Conservation (phyloP, 2,797 vertebrate species). For the Tolypeutes matacus region DNA sequence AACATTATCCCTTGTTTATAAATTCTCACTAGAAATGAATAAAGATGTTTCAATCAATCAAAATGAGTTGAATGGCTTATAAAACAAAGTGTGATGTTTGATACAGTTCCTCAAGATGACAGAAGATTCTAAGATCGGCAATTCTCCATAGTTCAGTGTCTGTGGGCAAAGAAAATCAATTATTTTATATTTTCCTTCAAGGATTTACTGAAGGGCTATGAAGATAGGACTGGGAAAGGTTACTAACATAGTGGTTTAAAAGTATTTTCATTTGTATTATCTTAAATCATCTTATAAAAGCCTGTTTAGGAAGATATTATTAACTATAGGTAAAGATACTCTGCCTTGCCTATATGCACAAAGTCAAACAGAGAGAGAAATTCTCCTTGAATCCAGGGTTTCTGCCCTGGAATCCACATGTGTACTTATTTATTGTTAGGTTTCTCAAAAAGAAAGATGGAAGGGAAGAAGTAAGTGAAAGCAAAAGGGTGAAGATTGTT, state of each 20-base stretch:
- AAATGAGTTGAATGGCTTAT: background rate
- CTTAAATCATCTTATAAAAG: slow-evolving; percentile 19
- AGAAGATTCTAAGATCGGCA: background rate
- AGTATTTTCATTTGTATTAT: background rate
- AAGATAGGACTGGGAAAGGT: background rate
- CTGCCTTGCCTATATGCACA: background rate
- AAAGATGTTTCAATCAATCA: slow-evolving; percentile 47
- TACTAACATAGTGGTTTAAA: background rate
- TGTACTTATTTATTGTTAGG: background rate
- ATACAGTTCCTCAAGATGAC: background rate
- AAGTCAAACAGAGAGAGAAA: background rate
- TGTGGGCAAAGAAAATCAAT: slow-evolving; percentile 30
- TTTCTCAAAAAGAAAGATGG: background rate
- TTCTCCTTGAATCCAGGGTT: background rate
- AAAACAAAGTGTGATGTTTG: background rate
- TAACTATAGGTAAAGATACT: background rate
- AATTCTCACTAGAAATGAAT: slow-evolving; percentile 23
- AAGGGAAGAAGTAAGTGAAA: background rate
- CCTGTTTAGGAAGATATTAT: background rate
- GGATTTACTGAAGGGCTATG: background rate
- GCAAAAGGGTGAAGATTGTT: background rate
- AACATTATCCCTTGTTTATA: background rate
- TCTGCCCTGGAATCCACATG: background rate
- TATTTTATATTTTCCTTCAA: slow-evolving; percentile 17
- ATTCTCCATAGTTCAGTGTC: background rate